Conservation (phyloP, 2,888 invertebrate genomes). For the Dolichomitus sp. region DNA sequence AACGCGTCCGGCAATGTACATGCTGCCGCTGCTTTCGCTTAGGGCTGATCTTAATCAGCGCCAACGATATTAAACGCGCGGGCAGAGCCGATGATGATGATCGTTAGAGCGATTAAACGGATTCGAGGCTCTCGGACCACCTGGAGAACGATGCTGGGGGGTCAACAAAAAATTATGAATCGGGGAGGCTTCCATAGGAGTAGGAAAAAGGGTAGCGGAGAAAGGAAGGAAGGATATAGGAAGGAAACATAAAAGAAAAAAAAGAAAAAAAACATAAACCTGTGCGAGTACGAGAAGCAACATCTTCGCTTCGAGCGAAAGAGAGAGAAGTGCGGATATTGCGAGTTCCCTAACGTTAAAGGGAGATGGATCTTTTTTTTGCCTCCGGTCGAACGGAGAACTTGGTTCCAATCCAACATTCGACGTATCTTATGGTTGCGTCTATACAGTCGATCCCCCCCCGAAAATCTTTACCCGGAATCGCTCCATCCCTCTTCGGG, state of each 20-base stretch:
- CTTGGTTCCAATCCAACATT: constrained; percentile 52
- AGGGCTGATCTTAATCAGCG: constrained; percentile 73
- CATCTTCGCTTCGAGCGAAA: constrained; percentile 22
- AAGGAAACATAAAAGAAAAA: constrained; percentile 33
- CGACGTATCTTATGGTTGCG: constrained; percentile 37
- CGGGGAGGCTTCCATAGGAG: constrained; percentile 32
- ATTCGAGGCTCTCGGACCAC: constrained; percentile 75
- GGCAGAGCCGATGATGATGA: constrained; percentile 66
- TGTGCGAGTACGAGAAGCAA: constrained; percentile 31
- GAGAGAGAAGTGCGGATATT: constrained; percentile 40
- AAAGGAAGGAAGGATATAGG: constrained; percentile 31
- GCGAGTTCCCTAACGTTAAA: constrained; percentile 19
- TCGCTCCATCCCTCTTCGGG: constrained; percentile 37
- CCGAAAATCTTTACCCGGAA: constrained; percentile 30
- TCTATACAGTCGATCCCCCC: constrained; percentile 5
- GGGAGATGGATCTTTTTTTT: constrained; percentile 53
- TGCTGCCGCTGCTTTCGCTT: constrained; percentile 51
- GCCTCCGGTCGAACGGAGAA: constrained; percentile 53
- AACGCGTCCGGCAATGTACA: constrained; percentile 8
- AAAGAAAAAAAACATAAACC: constrained; percentile 42
- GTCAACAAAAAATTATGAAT: constrained; percentile 67
- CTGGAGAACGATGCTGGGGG: constrained; percentile 73
- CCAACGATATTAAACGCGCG: constrained; percentile 72
- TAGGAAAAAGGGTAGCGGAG: constrained; percentile 23
- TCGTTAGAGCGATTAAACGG: constrained; percentile 73